These are phyloP conservation scores for Malurus leucopterus DNA, from an alignment of 2,797 vertebrate genomes.

Conservation along the genomic window DNA sequence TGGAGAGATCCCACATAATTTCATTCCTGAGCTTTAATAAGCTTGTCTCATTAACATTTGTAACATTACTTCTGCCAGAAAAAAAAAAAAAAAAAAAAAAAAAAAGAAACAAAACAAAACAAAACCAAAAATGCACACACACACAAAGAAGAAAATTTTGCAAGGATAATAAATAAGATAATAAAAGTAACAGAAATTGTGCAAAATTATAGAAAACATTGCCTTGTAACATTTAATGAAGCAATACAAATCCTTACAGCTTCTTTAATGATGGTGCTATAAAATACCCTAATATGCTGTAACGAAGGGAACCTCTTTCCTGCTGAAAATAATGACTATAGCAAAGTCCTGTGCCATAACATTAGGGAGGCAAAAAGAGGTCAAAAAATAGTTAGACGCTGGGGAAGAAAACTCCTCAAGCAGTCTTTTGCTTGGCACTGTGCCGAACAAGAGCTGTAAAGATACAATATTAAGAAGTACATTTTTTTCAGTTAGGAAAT, in stretches of 20 bases:
- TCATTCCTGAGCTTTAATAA: conserved; percentile 19
- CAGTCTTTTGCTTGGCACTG: background rate
- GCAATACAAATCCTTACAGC: conserved; percentile 25
- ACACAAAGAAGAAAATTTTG: background rate
- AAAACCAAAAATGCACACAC: background rate
- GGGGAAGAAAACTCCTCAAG: background rate
- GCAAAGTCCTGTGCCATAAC: background rate
- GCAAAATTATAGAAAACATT: background rate
- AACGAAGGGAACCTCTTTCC: background rate
- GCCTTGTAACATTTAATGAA: conserved; percentile 54
- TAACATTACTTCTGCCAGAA: conserved; percentile 47
- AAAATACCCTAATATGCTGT: conserved; percentile 36
- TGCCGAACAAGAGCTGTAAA: background rate
- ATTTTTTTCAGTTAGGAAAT: background rate
- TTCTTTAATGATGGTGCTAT: conserved; percentile 26
- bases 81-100: background rate
- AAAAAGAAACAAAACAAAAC: background rate
- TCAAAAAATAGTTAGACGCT: background rate
- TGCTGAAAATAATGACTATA: conserved; percentile 1
- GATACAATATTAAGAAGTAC: background rate
- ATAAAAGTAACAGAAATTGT: conserved; percentile 31
- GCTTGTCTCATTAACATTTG: conserved; percentile 39
- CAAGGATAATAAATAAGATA: conserved; percentile 18
- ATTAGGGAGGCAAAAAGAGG: background rate
- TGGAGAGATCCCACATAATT: conserved; percentile 39